phyloP scores from a whole-genome alignment of 2,888 invertebrate genomes.

The Cactoblastis cactorum region DNA sequence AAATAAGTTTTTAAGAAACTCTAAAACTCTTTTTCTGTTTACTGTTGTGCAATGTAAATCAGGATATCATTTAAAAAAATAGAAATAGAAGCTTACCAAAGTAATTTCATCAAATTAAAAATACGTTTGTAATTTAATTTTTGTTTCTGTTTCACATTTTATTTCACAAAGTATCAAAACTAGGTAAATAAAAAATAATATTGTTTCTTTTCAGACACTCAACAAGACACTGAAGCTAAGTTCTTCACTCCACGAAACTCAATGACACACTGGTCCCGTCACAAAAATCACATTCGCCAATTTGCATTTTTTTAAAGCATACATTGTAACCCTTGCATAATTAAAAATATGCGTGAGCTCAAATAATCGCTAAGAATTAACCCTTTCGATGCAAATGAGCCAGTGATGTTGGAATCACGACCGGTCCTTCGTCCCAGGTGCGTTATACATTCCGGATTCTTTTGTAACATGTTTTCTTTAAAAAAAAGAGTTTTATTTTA shows the following conservation, averaged over 20 bases:
- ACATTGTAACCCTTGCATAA: conserved; percentile 76
- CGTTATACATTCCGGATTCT: conserved; percentile 34
- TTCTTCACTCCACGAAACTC: conserved; percentile 55
- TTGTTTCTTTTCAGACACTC: neutral
- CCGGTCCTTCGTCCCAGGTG: conserved; percentile 65
- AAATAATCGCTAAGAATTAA: conserved; percentile 75
- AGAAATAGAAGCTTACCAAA: neutral
- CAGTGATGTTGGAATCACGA: conserved; percentile 54
- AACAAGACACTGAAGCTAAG: conserved; percentile 22
- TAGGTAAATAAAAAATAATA: neutral
- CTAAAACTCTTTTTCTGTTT: no score
- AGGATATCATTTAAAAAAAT: no score
- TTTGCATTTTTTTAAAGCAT: conserved; percentile 60
- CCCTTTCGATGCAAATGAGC: conserved; percentile 74
- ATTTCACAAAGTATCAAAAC: neutral
- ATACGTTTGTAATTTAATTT: neutral
- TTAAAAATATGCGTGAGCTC: conserved; percentile 77
- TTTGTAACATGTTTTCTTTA: neutral
- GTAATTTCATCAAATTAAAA: neutral
- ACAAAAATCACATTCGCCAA: conserved; percentile 49
- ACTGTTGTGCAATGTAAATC: no score
- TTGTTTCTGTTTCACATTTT: neutral
- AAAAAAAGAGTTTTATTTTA: neutral
- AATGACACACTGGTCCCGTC: conserved; percentile 55
- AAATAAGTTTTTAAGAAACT: no score